phyloP scores from a whole-genome alignment of 2,113 vertebrate genomes.

The Lamprotornis superbus region DNA sequence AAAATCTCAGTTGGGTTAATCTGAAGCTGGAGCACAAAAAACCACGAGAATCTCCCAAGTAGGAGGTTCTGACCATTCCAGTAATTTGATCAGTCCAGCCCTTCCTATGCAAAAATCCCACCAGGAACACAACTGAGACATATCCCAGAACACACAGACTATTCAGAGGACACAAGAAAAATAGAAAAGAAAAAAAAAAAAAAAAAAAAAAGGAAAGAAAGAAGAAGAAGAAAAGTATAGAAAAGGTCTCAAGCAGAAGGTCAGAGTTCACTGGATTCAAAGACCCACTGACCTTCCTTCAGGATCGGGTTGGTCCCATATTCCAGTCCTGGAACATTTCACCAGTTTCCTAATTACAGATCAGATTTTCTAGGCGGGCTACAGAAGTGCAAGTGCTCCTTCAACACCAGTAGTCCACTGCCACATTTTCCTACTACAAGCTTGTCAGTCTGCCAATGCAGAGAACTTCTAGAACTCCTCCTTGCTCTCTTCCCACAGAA shows the following conservation, averaged over 20 bases:
- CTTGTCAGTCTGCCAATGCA: constrained; percentile 5
- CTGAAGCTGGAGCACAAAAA: constrained; percentile 6
- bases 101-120: neutral
- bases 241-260: constrained; percentile 12
- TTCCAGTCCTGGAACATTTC: constrained; percentile 22
- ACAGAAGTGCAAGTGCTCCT: constrained; percentile 20
- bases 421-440: constrained; percentile 13
- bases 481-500: constrained; percentile 31
- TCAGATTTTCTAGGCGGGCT: neutral
- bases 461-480: constrained; percentile 45
- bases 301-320: constrained; percentile 28
- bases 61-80: neutral
- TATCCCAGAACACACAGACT: neutral
- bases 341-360: constrained; percentile 50
- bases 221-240: accelerated
- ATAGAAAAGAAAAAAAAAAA: accelerated
- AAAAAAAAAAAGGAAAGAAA: accelerated
- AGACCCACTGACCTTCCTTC: constrained; percentile 37
- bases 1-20: neutral
- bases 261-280: constrained; percentile 39
- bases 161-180: neutral
- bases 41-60: neutral
- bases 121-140: neutral
- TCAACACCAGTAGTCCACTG: constrained; percentile 28
- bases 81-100: neutral